Conservation (phyloP, 2,888 invertebrate species). For the Autographa gamma region DNA sequence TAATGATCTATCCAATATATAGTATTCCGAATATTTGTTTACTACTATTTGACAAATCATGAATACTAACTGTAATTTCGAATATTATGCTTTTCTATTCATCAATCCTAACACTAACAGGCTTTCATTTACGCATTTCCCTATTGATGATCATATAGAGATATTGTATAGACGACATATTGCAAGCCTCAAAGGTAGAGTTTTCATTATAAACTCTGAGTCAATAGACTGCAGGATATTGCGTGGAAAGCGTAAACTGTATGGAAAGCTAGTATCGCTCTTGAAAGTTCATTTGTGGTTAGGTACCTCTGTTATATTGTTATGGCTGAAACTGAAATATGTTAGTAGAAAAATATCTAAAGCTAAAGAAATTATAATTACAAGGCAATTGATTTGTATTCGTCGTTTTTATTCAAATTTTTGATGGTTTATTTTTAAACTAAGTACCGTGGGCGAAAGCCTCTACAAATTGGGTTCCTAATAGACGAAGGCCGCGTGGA, state of each 20-base stretch:
- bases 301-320: conserved; percentile 17
- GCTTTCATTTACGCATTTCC: background rate
- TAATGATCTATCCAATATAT: no score
- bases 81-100: no score
- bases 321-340: background rate
- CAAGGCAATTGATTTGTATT: background rate
- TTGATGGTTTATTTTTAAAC: no score
- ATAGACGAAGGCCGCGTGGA: no score
- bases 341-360: background rate
- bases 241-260: conserved; percentile 28
- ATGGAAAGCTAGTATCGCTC: conserved; percentile 7
- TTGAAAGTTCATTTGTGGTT: background rate
- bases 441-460: no score
- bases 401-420: no score
- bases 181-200: conserved; percentile 13
- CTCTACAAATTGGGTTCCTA: no score
- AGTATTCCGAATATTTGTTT: no score
- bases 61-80: no score
- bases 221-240: conserved; percentile 38
- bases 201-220: conserved; percentile 24
- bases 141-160: background rate
- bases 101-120: background rate
- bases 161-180: background rate
- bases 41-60: no score
- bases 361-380: background rate